phyloP scores from a whole-genome alignment of 2,113 vertebrate species.

The Pygoscelis adeliae region DNA sequence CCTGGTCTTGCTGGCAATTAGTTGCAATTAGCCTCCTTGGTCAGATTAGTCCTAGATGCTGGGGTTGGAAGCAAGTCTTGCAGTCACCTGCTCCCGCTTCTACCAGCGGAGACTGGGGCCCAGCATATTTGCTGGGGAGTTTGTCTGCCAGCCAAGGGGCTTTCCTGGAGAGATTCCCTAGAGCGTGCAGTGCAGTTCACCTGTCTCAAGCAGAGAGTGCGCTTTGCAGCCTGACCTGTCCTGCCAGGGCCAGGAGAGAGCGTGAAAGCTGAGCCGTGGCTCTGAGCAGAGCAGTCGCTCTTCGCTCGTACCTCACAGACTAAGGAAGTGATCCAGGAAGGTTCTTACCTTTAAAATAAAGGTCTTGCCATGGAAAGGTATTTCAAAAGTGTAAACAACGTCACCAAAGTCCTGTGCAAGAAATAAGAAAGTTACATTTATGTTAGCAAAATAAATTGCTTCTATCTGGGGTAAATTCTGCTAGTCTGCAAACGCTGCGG shows the following conservation, averaged over 20 bases:
- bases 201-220: neutral
- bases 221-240: neutral
- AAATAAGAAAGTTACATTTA: neutral
- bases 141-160: conserved; percentile 35
- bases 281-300: neutral
- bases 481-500: neutral
- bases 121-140: neutral
- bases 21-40: conserved; percentile 64
- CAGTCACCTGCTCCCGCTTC: conserved; percentile 48
- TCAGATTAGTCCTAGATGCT: conserved; percentile 54
- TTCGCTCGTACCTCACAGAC: neutral
- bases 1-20: conserved; percentile 66
- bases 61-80: conserved; percentile 41
- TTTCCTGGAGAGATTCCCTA: conserved; percentile 58
- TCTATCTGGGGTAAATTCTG: neutral
- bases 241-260: neutral
- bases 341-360: conserved; percentile 94
- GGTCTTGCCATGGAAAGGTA: conserved; percentile 92
- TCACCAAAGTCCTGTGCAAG: conserved; percentile 87
- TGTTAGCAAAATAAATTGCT: fast-evolving
- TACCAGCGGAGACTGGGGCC: neutral
- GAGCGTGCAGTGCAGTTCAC: neutral
- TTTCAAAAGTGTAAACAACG: conserved; percentile 90
- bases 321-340: neutral
- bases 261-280: neutral